Base-by-base conservation (phyloP, 1,140 invertebrate species). In the Euwallacea fornicatus region DNA sequence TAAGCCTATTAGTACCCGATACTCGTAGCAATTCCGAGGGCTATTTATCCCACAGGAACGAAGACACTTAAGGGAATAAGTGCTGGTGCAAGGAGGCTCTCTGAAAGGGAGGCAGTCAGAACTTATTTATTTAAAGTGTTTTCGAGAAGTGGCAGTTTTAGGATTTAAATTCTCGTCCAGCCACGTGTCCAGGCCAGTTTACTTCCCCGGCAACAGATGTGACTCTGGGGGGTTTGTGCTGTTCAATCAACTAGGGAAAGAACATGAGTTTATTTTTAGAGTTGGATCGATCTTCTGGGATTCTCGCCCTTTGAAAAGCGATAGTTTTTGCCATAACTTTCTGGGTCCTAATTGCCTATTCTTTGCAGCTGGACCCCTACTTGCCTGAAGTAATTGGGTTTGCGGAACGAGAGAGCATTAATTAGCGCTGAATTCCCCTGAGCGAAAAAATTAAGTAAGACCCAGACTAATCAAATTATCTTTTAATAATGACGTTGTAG, bases 1-100 rank as follows among this genome's bases (percentile, higher is more conserved):
- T 61, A 61, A 61, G 33, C 59, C 59, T 61, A 61, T 61, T 61
- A 61, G 59, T 61, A 61, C 59, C 43, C 59, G 59, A 61, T 61
- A 61, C 59, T 61, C 59, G 59, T 61, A 42, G 21, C 59, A 61
- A 43, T 58, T 58, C 55, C 21, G 55, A 58, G 21, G 55, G 21
- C n/a, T 58, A 58, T 61, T 61, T 61, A 43, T 61, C 59, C 42
- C 59, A 43, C 59, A 42, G 59, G 59, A 61, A 42, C 15, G 15
- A 61, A 16, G 11, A 61, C 59, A 61, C 59, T 61, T 61, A 61
- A 61, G 42, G 59, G 59, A 61, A 42, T 42, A 61, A 61, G 42
- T 13, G 9, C 10, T 58, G n/a, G 9, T 16, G 55, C 55, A 58
- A 58, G 55, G 55, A 33, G 55, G 9, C n/a, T 58, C n/a, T 58